phyloP scores from a whole-genome alignment of 2,113 vertebrate genomes.

The Numenius arquata region DNA sequence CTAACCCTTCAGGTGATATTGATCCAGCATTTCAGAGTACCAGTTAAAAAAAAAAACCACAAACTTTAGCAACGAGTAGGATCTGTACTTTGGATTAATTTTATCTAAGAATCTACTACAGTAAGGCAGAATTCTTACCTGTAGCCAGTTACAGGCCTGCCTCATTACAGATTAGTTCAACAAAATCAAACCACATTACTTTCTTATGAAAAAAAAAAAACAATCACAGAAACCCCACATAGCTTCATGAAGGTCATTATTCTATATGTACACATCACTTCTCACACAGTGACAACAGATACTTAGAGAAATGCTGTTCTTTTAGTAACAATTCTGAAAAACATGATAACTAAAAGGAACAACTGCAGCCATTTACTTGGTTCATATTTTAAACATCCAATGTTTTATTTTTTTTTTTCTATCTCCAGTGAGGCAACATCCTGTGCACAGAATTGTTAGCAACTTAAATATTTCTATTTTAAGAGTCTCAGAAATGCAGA shows the following conservation, averaged over 20 bases:
- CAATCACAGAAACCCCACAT: background rate
- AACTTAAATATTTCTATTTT: background rate
- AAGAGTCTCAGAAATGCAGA: background rate
- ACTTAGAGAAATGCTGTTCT: background rate
- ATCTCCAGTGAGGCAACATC: background rate
- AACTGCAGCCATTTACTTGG: background rate
- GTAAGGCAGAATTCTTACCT: background rate
- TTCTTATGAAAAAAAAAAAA: background rate
- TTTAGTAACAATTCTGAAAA: background rate
- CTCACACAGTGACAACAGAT: background rate
- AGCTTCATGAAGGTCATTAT: background rate
- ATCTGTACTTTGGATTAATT: background rate
- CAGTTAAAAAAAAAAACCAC: background rate
- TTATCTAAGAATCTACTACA: background rate
- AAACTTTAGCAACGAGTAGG: rapidly evolving
- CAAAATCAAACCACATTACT: background rate
- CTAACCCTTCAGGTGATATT: background rate
- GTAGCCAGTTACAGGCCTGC: background rate
- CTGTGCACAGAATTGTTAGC: background rate
- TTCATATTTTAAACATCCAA: background rate
- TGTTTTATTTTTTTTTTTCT: background rate
- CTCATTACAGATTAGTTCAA: background rate
- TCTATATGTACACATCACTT: background rate
- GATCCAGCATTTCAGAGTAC: background rate
- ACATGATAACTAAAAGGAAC: background rate